Evolutionary conservation across 1,140 invertebrate genomes (phyloP).

Genomic region (Drosophila persimilis): DNA sequence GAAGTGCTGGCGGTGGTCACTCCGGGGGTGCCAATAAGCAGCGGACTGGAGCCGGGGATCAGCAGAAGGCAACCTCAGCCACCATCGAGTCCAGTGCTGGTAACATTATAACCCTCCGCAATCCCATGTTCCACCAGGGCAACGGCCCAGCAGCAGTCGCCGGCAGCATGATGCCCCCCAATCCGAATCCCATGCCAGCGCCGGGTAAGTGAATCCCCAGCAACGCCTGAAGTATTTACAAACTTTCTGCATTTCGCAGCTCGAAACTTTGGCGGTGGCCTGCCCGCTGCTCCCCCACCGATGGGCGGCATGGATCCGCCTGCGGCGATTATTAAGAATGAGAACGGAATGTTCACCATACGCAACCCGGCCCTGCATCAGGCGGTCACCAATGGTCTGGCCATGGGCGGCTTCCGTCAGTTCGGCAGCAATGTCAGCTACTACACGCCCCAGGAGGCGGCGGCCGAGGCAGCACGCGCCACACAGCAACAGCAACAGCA

Average conservation of each 20-base stretch:
- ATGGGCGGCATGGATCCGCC: constrained; percentile 77
- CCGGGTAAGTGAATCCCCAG: constrained; percentile 34
- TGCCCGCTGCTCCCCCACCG: constrained; percentile 55
- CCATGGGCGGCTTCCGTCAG: constrained; percentile 73
- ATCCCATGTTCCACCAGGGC: constrained; percentile 88
- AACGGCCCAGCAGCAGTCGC: constrained; percentile 44
- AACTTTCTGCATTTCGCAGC: constrained; percentile 19
- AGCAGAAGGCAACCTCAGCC: constrained; percentile 36
- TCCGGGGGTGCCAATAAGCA: constrained; percentile 35
- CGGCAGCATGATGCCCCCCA: constrained; percentile 48
- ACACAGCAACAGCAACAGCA: constrained; percentile 63
- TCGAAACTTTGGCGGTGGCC: constrained; percentile 41
- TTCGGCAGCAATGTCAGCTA: constrained; percentile 77
- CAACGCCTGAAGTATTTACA: not conserved
- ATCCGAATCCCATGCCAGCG: constrained; percentile 58
- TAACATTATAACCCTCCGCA: constrained; percentile 90
- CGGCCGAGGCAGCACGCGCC: constrained; percentile 70
- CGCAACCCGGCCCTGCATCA: constrained; percentile 86
- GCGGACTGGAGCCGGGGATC: constrained; percentile 19
- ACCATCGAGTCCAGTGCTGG: constrained; percentile 69
- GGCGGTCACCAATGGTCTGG: constrained; percentile 75
- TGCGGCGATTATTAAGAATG: constrained; percentile 88
- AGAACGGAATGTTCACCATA: constrained; percentile 92
- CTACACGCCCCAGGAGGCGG: constrained; percentile 74
- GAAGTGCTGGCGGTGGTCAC: constrained; percentile 11